Base-by-base conservation (phyloP, 2,113 vertebrate species). In the Rhineura floridana region DNA sequence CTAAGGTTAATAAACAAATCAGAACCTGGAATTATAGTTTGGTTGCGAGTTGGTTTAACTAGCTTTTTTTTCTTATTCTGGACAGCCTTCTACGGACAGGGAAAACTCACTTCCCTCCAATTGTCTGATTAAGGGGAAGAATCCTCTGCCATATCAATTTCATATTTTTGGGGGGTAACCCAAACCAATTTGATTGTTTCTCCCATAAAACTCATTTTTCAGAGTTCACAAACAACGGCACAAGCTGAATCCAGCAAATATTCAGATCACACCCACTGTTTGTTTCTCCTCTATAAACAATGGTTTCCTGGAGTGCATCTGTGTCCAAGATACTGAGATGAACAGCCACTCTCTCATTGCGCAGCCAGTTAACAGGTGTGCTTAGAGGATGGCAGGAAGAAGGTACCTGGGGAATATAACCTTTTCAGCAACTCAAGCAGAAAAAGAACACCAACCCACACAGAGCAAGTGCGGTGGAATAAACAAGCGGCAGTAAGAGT, bases 201-300 rank as follows among this genome's bases (percentile, higher is more conserved):
- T 6, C 21, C 36, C 19, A 39, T 50, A 12, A 55, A 69, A 42
- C 62, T 33, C 17, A 23, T 19, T 70, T 87, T 70, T 23, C n/a
- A 67, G 30, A 70, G 13, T 80, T 80, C 19, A 70, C 65, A 59
- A 36, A 59, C 4, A n/a, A 48, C 59, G 70, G 48, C 36, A 42
- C 9, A 30, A 70, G 76, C 39, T 25, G 77, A 33, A n/a, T 42
- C n/a, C 1, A 36, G 28, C 4, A 28, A 50, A 81, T 59, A 87
- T 87, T 87, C 77, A 81, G 77, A 70, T 59, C 77, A 81, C 85
- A 72, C 72, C 65, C 65, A 42, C 77, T 81, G 85, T 81, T 78
- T 69, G 46, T 88, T 83, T 88, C 62, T 55, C 46, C 81, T 88
- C 62, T 67, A 33, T 65, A n/a, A 65, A 83, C 72, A 84, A 88